Conservation (phyloP, 2,888 invertebrate genomes). For the Erebia ligea region DNA sequence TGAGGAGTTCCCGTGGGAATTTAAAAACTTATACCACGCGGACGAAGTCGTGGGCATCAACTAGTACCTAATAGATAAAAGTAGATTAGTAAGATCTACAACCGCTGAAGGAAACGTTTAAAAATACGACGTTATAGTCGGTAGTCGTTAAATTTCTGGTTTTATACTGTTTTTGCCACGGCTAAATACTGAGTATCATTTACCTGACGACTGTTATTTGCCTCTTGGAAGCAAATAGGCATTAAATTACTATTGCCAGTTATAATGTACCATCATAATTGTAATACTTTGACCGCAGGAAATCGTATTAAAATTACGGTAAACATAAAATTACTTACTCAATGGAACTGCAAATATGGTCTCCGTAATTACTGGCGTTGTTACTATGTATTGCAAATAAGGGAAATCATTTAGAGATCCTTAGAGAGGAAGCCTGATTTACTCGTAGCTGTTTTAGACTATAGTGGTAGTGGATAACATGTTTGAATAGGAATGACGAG, state of each 20-base stretch:
- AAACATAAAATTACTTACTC: conserved; percentile 25
- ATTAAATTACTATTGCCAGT: background rate
- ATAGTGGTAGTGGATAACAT: no score
- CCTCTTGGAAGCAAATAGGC: background rate
- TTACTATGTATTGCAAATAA: conserved; percentile 19
- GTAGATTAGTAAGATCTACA: no score
- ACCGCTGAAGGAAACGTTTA: no score
- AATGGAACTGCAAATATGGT: conserved; percentile 5
- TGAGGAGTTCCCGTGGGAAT: no score
- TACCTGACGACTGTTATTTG: conserved; percentile 4
- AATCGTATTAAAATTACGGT: conserved; percentile 24
- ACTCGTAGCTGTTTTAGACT: no score
- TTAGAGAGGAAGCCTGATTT: background rate
- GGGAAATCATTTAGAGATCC: conserved; percentile 5
- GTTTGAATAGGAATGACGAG: no score
- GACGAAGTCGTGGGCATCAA: no score
- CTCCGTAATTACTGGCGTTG: background rate
- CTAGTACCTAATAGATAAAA: no score
- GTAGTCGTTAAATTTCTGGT: no score
- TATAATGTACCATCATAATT: background rate
- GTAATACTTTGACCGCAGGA: conserved; percentile 17
- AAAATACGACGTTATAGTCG: no score
- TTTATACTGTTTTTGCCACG: no score
- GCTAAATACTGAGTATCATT: background rate
- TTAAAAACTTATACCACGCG: no score